Percentiles rank a stretch among this genome's conserved stretches.
These are phyloP conservation scores for Rhamphomyia laevipes DNA, from an alignment of 2,888 invertebrate genomes.

Conservation along the genomic window DNA sequence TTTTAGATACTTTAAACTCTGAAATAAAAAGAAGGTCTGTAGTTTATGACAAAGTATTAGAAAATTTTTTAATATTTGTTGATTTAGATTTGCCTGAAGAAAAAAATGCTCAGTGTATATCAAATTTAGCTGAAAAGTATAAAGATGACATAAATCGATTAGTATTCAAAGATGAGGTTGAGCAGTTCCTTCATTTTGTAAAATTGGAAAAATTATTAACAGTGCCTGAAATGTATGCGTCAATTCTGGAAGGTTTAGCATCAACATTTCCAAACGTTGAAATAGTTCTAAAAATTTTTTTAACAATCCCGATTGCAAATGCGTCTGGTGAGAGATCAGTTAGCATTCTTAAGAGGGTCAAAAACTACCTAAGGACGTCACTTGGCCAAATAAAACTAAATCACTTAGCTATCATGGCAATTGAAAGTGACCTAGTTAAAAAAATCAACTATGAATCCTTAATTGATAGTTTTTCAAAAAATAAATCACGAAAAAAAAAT, in stretches of 20 bases:
- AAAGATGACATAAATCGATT: background rate
- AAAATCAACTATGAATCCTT: too few relatives aligned
- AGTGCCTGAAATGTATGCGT: background rate
- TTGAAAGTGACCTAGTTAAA: too few relatives aligned
- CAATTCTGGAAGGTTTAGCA: background rate
- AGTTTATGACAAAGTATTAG: background rate
- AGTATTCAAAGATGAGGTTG: background rate
- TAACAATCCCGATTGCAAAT: too few relatives aligned
- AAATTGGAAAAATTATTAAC: background rate
- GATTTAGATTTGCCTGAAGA: background rate
- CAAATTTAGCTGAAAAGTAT: background rate
- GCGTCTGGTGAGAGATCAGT: too few relatives aligned
- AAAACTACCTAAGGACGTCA: too few relatives aligned
- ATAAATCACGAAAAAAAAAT: too few relatives aligned
- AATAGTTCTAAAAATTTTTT: too few relatives aligned
- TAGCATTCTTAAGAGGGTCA: too few relatives aligned
- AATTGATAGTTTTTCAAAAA: too few relatives aligned
- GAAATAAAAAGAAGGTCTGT: background rate
- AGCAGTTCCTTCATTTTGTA: conserved; percentile 1
- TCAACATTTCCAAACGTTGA: background rate
- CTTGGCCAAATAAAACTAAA: too few relatives aligned
- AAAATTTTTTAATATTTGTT: background rate
- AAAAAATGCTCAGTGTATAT: background rate
- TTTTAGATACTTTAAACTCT: background rate
- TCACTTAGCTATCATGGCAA: too few relatives aligned